A percentile compares a stretch with the other conserved stretches of the same genome.
Evolutionary conservation across 2,113 vertebrate genomes (phyloP).

Genomic region (Gulo gulo): DNA sequence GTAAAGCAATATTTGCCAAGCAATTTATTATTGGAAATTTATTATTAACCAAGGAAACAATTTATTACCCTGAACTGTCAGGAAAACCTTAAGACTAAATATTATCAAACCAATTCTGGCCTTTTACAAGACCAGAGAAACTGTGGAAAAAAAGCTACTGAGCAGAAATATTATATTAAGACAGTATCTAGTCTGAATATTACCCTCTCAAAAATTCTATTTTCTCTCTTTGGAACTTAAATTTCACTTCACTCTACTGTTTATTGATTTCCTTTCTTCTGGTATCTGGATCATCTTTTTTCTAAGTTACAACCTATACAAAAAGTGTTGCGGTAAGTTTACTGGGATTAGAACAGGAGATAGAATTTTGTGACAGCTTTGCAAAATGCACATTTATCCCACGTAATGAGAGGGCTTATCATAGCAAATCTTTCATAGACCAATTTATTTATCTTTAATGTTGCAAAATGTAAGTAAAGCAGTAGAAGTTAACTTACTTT

Average conservation of each 20-base stretch:
- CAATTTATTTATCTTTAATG: neutral
- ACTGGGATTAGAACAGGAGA: neutral
- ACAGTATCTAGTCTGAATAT: neutral
- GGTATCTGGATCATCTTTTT: constrained; percentile 8
- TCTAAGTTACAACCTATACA: neutral
- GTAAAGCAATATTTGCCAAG: neutral
- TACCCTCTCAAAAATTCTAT: constrained; percentile 11
- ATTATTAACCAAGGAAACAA: neutral
- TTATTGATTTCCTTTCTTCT: constrained; percentile 54
- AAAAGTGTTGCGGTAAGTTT: neutral
- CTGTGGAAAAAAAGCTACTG: neutral
- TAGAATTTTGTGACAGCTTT: neutral
- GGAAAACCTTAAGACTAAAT: constrained; percentile 34
- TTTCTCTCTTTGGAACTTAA: constrained; percentile 25
- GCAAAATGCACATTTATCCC: neutral
- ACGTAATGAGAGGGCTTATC: neutral
- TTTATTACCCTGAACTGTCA: neutral
- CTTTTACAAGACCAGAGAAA: neutral
- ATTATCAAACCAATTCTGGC: neutral
- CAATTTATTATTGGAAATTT: neutral
- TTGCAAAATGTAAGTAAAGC: neutral
- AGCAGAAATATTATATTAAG: constrained; percentile 37
- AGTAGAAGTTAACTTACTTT: neutral
- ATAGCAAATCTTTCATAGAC: neutral
- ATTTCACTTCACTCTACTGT: constrained; percentile 43